Base-by-base conservation (phyloP, 2,797 vertebrate genomes). In the Argyrosomus regius region DNA sequence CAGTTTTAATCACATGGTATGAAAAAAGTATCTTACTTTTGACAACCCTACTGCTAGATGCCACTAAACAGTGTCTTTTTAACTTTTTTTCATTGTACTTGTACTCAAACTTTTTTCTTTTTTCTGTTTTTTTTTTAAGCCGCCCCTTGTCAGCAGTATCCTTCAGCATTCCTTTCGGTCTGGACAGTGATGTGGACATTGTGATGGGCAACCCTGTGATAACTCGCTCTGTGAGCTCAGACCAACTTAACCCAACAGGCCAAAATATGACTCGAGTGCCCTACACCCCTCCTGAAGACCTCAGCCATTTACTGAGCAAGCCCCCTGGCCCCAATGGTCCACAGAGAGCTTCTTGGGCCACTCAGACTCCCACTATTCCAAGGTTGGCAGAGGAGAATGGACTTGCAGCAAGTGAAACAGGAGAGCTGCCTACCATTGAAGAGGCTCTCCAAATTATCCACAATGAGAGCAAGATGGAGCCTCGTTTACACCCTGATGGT, bases 381-480 rank as follows among this genome's bases (percentile, higher is more conserved):
- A 85, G 83, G 50, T 1, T 95, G 59, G 87, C 89, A 20, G 94
- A 95, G 68, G 95, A 96, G 84, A 97, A 96, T 0, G 95, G 95
- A 28, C 78, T 96, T 24, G 86, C 75, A 0, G 93, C 84, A 0
- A 93, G 72, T 26, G 94, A 94, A 73, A 85, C 92, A 0, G 91
- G 95, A 5, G 97, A 97, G 77, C 91, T 97, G 31, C 97, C 97
- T 17, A 98, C 97, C 56, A 98, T 98, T 17, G 97, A 98, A 85
- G 97, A 98, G 83, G 97, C 97, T 11, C 91, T 98, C 73, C 96
- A 98, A 91, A 98, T 98, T 76, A 98, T 98, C 78, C 97, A 98
- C 90, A 97, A 96, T 2, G 96, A 97, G 2, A 92, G 91, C 84
- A 96, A 96, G 86, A 89, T 96, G 92, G 97, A 98, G 88, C 97